Conservation (phyloP, 1,140 invertebrate genomes). For the Papilio dardanus region DNA sequence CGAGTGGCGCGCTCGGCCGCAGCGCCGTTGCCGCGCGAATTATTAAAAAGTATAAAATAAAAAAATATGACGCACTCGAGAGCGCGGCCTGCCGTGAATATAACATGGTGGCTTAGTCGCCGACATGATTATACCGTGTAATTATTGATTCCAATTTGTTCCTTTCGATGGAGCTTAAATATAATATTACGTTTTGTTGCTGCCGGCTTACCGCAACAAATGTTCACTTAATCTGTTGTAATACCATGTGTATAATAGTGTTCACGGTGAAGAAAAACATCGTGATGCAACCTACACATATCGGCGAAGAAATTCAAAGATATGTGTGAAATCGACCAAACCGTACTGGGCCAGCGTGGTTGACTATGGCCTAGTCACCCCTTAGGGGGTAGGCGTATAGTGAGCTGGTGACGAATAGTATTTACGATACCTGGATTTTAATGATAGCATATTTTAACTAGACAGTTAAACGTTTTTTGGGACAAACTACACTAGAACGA, state of each 20-base stretch:
- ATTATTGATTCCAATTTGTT: conserved; percentile 43
- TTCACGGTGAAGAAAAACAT: too few relatives aligned
- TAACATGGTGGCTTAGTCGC: conserved; percentile 59
- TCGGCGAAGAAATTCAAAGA: too few relatives aligned
- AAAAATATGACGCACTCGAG: conserved; percentile 60
- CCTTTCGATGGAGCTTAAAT: conserved; percentile 32
- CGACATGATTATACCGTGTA: conserved; percentile 48
- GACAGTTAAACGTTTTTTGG: too few relatives aligned
- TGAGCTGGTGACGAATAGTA: too few relatives aligned
- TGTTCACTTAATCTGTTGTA: not conserved
- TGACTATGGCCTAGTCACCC: too few relatives aligned
- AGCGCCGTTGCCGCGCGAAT: conserved; percentile 66
- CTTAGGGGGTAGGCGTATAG: too few relatives aligned
- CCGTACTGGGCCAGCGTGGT: too few relatives aligned
- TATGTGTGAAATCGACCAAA: too few relatives aligned
- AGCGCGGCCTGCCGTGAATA: conserved; percentile 62
- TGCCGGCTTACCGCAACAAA: not conserved
- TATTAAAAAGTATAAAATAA: conserved; percentile 77
- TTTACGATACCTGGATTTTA: too few relatives aligned
- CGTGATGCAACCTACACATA: too few relatives aligned
- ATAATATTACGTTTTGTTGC: conserved; percentile 29
- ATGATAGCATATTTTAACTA: too few relatives aligned
- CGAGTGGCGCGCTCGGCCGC: conserved; percentile 65
- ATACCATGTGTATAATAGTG: not conserved
- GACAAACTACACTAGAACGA: too few relatives aligned